Evolutionary conservation across 1,140 invertebrate species (phyloP), one percentile per base, ranked within the genome.

Genomic region (Lepidurus apus): DNA sequence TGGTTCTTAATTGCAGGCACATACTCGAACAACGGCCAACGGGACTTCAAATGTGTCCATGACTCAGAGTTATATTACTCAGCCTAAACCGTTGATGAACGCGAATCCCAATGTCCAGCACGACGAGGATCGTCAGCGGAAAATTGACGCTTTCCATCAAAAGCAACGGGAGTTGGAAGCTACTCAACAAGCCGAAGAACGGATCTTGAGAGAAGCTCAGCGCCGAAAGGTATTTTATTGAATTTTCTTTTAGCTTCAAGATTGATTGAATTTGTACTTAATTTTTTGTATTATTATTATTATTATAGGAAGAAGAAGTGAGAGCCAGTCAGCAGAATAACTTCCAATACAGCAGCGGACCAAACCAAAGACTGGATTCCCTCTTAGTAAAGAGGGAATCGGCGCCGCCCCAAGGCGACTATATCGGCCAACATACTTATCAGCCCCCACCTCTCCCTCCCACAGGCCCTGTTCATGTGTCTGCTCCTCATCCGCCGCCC

Each of bases 161-260:
- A 84, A 84, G 79, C 81, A 84, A 76, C 80, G 81, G 43, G 84
- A 85, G 80, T 79, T 85, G 17, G 83, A 85, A 79, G 83, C 81
- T 26, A 82, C 85, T 9, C 83, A 81, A 74, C 81, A 82, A 77
- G 85, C 82, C 26, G 85, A 86, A 80, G 84, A 85, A 76, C 80
- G 81, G 44, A 81, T 85, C 43, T 80, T 84, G 73, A 76, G 82
- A 76, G 84, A 85, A 80, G 84, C 83, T 74, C 83, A 84, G 80
- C 80, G 82, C 44, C 80, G 85, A 42, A 84, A 85, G 81, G 82
- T 34, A 34, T 34, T 34, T 65, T 65, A n/a, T 43, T 78, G 1
- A 1, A n/a, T 17, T 53, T 42, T 24, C 4, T 13, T 10, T n/a
- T 42, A 53, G 24, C 10, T 78, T 5, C 53, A 11, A 17, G 42